Evolutionary conservation across 2,888 invertebrate species (phyloP).

Genomic region (Polydrusus tereticollis): DNA sequence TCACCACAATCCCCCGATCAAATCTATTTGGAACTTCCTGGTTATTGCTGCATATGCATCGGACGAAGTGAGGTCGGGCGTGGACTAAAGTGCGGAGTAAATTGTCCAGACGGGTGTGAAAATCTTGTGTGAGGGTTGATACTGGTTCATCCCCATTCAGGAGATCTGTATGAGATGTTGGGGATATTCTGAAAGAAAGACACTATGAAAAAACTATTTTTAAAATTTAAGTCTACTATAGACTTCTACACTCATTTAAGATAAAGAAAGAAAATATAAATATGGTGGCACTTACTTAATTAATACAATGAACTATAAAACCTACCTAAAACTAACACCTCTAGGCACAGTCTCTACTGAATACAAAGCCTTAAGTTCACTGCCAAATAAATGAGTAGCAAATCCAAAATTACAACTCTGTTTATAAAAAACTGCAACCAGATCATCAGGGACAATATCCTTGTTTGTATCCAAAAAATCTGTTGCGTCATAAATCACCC

Average conservation of each 20-base stretch:
- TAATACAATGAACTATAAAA: not conserved
- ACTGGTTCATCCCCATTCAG: constrained; percentile 88
- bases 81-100: constrained; percentile 91
- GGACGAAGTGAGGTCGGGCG: constrained; percentile 94
- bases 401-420: constrained; percentile 97
- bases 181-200: constrained; percentile 78
- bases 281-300: too few species aligned
- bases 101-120: constrained; percentile 94
- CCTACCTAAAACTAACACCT: constrained; percentile 77
- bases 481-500: constrained; percentile 89
- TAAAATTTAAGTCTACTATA: too few species aligned
- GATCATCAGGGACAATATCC: constrained; percentile 91
- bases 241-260: too few species aligned
- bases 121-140: constrained; percentile 93
- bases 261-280: too few species aligned
- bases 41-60: constrained; percentile 91
- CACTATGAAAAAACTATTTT: too few species aligned
- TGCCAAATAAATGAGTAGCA: constrained; percentile 94
- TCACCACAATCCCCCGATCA: constrained; percentile 86
- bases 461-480: constrained; percentile 93
- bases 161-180: constrained; percentile 87
- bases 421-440: constrained; percentile 93
- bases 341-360: constrained; percentile 81
- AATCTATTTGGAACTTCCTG: constrained; percentile 86
- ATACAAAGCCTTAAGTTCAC: constrained; percentile 88